Base-by-base conservation (phyloP, 2,113 vertebrate species). In the Noturus placidus region DNA sequence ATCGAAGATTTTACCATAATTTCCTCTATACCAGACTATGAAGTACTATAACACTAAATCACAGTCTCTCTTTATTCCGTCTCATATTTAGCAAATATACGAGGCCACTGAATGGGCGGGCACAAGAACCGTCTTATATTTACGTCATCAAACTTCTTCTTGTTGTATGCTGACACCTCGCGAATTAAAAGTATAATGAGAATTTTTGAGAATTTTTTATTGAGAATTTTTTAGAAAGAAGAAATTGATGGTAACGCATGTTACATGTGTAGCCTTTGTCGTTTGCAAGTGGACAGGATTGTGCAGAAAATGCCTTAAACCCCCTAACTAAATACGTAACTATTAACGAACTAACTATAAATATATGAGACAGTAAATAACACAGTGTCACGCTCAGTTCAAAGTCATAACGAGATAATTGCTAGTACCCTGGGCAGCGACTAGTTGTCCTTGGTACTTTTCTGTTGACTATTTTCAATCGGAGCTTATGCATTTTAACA, bases 91-190 rank as follows among this genome's bases (percentile, higher is more conserved):
- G 33, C 59, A 46, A 20, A 56, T 83, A 50, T 22, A 42, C 19
- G 35, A 72, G 35, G 33, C 8, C 19, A 72, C 35, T 4, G 69
- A 82, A 70, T 9, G 9, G 77, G 67, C 14, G 67, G 81, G 30
- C 3, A 61, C 15, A 27, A 15, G 33, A 88, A 65, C 2, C 30
- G 19, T 56, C 52, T 46, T 56, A n/a, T 30, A 11, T 63, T 46
- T 10, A 8, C 69, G 35, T 57, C 50, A 59, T n/a, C 38, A 72
- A 46, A 46, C 22, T 67, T 72, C 10, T 72, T 65, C 19, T 84
- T 57, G 88, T 85, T 88, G 67, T 67, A 84, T 42, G 88, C 86
- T 90, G 91, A 92, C 91, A 92, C 65, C 91, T 86, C 27, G 86
- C 84, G 89, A 74, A 83, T 17, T 76, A 27, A 77, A 54, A 13